These are phyloP conservation scores for Etia nguti DNA, from an alignment of 2,113 vertebrate species.

Conservation along the genomic window DNA sequence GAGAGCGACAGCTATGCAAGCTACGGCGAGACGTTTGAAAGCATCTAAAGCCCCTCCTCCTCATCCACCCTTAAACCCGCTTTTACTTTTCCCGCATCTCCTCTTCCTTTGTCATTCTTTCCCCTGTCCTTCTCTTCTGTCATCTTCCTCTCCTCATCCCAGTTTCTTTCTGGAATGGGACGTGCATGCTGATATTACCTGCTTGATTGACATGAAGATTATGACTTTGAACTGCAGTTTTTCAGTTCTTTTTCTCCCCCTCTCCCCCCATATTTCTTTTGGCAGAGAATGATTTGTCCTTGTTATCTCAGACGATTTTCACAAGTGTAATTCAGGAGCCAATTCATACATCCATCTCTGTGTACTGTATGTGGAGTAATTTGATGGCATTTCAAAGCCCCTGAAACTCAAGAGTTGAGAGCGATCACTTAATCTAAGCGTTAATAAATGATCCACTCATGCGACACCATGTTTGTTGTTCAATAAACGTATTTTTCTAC, in stretches of 20 bases:
- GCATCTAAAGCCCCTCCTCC: constrained; percentile 62
- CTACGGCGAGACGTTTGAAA: constrained; percentile 75
- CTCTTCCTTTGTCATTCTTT: not conserved
- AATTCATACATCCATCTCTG: constrained; percentile 17
- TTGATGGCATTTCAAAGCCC: constrained; percentile 12
- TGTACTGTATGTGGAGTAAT: constrained; percentile 38
- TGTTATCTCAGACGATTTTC: constrained; percentile 35
- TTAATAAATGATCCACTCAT: constrained; percentile 69
- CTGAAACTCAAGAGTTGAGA: constrained; percentile 7
- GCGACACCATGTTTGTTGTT: constrained; percentile 71
- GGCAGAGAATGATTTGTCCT: constrained; percentile 64
- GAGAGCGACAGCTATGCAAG: constrained; percentile 75
- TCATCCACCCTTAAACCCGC: not conserved
- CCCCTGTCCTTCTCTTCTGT: not conserved
- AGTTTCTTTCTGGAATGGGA: constrained; percentile 27
- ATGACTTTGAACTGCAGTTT: constrained; percentile 52
- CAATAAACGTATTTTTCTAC: constrained; percentile 95
- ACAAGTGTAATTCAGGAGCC: constrained; percentile 20
- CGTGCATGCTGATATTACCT: constrained; percentile 76
- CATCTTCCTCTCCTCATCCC: not conserved
- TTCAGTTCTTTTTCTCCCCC: not conserved
- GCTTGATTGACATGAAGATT: constrained; percentile 59
- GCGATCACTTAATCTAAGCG: constrained; percentile 28
- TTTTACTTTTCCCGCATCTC: not conserved
- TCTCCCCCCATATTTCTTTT: constrained; percentile 18